Conservation (phyloP, 2,113 vertebrate species). For the Sterna hirundo region DNA sequence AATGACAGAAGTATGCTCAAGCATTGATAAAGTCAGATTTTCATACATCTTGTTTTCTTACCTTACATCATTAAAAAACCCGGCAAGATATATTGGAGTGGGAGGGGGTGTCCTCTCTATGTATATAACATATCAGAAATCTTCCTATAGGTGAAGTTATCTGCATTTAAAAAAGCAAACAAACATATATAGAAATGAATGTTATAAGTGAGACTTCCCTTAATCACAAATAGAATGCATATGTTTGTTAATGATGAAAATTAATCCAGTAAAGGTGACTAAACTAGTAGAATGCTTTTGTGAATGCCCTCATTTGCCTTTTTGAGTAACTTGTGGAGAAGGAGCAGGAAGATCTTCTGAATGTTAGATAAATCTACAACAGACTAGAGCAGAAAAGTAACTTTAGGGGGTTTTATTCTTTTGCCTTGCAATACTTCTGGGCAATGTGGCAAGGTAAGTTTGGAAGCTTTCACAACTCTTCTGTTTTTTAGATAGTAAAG, state of each 20-base stretch:
- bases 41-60: background rate
- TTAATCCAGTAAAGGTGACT: background rate
- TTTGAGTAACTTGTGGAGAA: background rate
- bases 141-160: background rate
- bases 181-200: background rate
- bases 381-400: background rate
- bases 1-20: background rate
- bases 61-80: background rate
- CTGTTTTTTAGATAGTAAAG: background rate
- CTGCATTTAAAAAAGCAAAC: background rate
- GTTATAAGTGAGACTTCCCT: background rate
- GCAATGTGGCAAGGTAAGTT: background rate
- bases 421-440: background rate
- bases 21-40: background rate
- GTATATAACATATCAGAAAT: background rate
- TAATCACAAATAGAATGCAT: background rate
- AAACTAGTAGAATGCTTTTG: background rate
- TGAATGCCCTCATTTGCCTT: background rate
- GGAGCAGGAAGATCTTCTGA: background rate
- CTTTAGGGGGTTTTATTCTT: background rate
- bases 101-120: background rate
- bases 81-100: background rate
- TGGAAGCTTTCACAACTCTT: background rate
- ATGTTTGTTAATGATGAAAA: background rate
- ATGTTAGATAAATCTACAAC: background rate